A percentile compares a stretch with the other conserved stretches of the same genome.
phyloP scores from a whole-genome alignment of 2,797 vertebrate genomes.

The Intellagama lesueurii region DNA sequence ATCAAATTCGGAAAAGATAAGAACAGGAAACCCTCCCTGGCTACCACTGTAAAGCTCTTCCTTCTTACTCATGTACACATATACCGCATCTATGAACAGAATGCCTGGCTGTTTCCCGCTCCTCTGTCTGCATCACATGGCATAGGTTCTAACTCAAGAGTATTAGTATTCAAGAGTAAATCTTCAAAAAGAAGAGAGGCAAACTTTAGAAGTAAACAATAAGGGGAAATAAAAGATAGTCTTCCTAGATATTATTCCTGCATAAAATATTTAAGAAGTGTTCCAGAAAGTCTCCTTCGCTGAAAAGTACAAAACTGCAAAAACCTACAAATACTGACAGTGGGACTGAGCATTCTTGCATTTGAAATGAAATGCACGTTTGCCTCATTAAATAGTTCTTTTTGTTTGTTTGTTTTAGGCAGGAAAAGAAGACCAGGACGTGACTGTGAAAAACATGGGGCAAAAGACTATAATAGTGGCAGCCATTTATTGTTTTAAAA shows the following conservation, averaged over 20 bases:
- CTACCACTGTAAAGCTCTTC: slow-evolving; percentile 15
- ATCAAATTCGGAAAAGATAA: slow-evolving; percentile 40
- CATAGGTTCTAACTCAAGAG: slow-evolving; percentile 83
- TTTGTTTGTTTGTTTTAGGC: not conserved
- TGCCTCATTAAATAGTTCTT: not conserved
- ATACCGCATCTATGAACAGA: slow-evolving; percentile 34
- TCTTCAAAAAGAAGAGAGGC: slow-evolving; percentile 68
- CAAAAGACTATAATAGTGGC: not conserved
- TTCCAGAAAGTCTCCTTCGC: slow-evolving; percentile 44
- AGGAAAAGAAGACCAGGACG: not conserved
- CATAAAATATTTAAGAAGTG: slow-evolving; percentile 36
- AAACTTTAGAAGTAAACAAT: slow-evolving; percentile 60
- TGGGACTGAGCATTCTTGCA: not conserved
- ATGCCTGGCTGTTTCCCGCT: slow-evolving; percentile 79
- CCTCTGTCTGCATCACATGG: slow-evolving; percentile 82
- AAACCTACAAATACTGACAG: fast-evolving
- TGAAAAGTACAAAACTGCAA: slow-evolving; percentile 39
- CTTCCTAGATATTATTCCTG: slow-evolving; percentile 51
- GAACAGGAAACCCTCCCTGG: slow-evolving; percentile 18
- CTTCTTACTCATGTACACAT: slow-evolving; percentile 48
- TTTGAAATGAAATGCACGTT: not conserved
- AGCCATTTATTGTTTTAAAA: not conserved
- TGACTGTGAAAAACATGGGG: not conserved
- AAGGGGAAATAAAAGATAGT: slow-evolving; percentile 48
- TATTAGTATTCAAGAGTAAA: slow-evolving; percentile 88